Conservation (phyloP, 2,888 invertebrate species). For the Orchestes rusci region DNA sequence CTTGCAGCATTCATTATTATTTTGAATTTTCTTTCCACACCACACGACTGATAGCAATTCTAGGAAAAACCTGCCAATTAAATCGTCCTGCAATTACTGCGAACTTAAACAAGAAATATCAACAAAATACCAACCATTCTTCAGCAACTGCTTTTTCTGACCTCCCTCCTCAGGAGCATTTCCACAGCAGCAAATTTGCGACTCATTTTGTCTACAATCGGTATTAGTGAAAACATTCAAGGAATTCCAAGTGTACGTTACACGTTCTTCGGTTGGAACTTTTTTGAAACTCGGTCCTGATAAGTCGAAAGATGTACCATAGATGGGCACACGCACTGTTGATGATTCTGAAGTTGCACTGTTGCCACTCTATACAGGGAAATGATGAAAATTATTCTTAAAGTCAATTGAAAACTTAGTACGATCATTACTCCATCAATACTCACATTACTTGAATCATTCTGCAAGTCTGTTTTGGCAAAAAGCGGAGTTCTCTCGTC, state of each 20-base stretch:
- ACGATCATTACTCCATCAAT: not conserved
- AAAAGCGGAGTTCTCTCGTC: conserved; percentile 16
- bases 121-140: too few species aligned
- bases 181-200: conserved; percentile 12
- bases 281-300: conserved; percentile 16
- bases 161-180: conserved; percentile 18
- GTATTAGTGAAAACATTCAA: conserved; percentile 65
- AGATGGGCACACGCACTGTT: conserved; percentile 26
- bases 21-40: too few species aligned
- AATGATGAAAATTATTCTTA: not conserved
- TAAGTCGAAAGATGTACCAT: conserved; percentile 26
- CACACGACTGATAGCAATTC: too few species aligned
- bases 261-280: conserved; percentile 38
- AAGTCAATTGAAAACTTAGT: not conserved
- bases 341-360: conserved; percentile 7
- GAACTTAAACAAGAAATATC: too few species aligned
- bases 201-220: conserved; percentile 6
- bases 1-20: too few species aligned
- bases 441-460: conserved; percentile 15
- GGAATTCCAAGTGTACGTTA: conserved; percentile 73
- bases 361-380: conserved; percentile 10
- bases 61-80: too few species aligned
- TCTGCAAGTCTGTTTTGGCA: conserved; percentile 8
- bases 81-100: too few species aligned
- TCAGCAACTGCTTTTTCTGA: conserved; percentile 64